A percentile compares a stretch with the other conserved stretches of the same genome.
phyloP scores from a whole-genome alignment of 2,888 invertebrate genomes.

The Lottia gigantea region DNA sequence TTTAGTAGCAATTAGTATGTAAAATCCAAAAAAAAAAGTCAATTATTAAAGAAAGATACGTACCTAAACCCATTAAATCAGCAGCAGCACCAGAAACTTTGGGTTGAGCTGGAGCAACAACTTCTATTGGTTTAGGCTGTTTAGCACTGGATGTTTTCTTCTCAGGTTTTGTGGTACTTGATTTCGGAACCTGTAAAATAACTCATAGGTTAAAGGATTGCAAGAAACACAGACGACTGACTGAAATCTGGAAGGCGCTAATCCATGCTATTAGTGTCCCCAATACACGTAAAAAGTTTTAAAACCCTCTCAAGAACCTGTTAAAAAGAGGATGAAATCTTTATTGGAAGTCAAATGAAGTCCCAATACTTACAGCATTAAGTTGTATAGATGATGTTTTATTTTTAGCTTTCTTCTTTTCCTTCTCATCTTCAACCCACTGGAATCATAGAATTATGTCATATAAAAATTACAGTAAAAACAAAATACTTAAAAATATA shows the following conservation, averaged over 20 bases:
- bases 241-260: too few relatives aligned
- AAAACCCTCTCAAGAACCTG: too few relatives aligned
- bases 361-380: slow-evolving; percentile 40
- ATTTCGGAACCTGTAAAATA: not conserved
- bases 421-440: slow-evolving; percentile 51
- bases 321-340: too few relatives aligned
- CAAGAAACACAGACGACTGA: too few relatives aligned
- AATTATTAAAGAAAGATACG: not conserved
- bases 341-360: too few relatives aligned
- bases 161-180: not conserved
- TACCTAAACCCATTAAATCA: slow-evolving; percentile 71
- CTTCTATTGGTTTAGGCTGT: slow-evolving; percentile 32
- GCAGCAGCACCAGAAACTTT: slow-evolving; percentile 66
- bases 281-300: too few relatives aligned
- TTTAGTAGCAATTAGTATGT: too few relatives aligned
- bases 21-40: too few relatives aligned
- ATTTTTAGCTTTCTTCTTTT: slow-evolving; percentile 44
- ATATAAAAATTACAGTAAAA: too few relatives aligned
- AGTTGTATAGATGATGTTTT: slow-evolving; percentile 36
- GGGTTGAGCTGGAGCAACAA: slow-evolving; percentile 58
- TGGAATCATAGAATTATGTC: slow-evolving; percentile 24
- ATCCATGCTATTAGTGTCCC: too few relatives aligned
- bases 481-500: too few relatives aligned
- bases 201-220: too few relatives aligned
- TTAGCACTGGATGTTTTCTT: slow-evolving; percentile 19